These are phyloP conservation scores for Pristionchus japonicus DNA, from an alignment of 2,888 invertebrate genomes.

Conservation along the genomic window DNA sequence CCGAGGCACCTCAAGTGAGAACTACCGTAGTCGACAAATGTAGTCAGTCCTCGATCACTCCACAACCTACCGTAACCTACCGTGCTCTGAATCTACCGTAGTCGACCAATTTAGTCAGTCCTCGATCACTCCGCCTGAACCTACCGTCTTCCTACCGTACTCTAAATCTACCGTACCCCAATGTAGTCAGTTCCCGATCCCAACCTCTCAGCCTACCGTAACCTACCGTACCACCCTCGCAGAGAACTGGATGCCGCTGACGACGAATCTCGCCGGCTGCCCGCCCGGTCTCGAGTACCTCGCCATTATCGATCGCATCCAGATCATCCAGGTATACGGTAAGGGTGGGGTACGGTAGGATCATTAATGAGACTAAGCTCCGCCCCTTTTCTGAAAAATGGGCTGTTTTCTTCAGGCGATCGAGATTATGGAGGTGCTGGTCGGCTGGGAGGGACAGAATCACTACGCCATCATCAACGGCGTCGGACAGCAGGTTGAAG, in stretches of 20 bases:
- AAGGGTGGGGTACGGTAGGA: not conserved
- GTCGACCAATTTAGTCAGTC: not conserved
- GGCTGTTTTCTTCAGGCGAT: constrained; percentile 48
- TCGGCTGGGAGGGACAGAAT: constrained; percentile 62
- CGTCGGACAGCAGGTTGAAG: constrained; percentile 58
- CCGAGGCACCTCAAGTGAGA: too few relatives aligned
- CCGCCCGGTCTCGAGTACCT: constrained; percentile 43
- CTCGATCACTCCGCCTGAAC: not conserved
- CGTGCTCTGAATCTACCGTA: not conserved
- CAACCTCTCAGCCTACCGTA: not conserved
- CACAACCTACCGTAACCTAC: not conserved
- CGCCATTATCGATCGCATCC: not conserved
- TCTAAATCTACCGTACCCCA: not conserved
- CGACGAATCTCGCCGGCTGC: not conserved
- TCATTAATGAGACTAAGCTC: not conserved
- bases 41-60: not conserved
- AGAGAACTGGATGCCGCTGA: not conserved
- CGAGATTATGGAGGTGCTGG: constrained; percentile 56
- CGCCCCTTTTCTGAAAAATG: not conserved
- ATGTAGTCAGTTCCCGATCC: not conserved
- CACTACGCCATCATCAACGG: constrained; percentile 61
- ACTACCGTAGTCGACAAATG: not conserved
- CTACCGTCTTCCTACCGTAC: not conserved
- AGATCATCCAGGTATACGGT: constrained; percentile 33
- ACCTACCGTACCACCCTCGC: not conserved